Evolutionary conservation across 2,113 vertebrate genomes (phyloP), one percentile per base, ranked within the genome.

Genomic region (Caretta caretta): DNA sequence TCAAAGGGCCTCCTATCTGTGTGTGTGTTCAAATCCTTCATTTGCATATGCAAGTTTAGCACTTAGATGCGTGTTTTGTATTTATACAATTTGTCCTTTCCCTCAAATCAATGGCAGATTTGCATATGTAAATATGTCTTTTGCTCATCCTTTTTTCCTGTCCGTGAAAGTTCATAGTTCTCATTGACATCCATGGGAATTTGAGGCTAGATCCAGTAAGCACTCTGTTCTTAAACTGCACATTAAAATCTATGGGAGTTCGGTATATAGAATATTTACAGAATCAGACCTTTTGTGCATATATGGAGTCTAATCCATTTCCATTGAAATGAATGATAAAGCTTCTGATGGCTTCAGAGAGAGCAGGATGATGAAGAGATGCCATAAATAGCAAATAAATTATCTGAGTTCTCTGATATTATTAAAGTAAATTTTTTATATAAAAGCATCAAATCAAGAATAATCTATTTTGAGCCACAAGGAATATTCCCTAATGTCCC

Each of bases 181-280:
- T 94, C 83, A 90, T 50, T 85, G 56, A 80, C 91, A 84, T 31
- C 50, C 19, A 85, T 5, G 75, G 75, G n/a, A 81, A 80, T 87
- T 84, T 90, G 82, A 59, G 2, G 48, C 53, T 57, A 75, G 83
- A 86, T 90, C 92, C 93, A 17, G 10, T 1, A 50, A 96, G 50
- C 31, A 57, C 48, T 91, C 75, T 24, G 84, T 65, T 96, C 90
- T 88, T 95, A 96, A 96, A 88, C 42, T 50, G 24, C 65, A 94
- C 95, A 95, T 94, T 96, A 96, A 93, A 97, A 94, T 89, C 27
- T 5, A 91, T 91, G n/a, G n/a, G 83, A 88, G 11, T 88, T 91
- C 50, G 95, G 95, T 86, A 75, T 90, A 49, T 92, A 84, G 50
- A 96, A 51, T 31, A 69, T 87, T 94, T 91, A 92, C 3, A 84